These are phyloP conservation scores for Torymus aiolomorphi DNA, from an alignment of 2,888 invertebrate genomes.

Conservation along the genomic window DNA sequence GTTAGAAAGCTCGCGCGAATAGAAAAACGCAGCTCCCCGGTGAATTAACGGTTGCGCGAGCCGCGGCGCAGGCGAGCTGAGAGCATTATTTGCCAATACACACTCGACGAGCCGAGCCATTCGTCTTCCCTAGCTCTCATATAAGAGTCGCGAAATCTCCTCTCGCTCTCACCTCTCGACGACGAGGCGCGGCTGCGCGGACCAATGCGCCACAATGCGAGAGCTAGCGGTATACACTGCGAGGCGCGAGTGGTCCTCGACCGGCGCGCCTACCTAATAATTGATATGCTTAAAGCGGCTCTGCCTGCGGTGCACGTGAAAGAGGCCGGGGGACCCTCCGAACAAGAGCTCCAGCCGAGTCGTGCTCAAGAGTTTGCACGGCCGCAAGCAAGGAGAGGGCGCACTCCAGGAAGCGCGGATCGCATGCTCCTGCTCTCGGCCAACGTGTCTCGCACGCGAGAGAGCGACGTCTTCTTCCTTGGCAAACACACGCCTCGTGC, in stretches of 20 bases:
- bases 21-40: neutral
- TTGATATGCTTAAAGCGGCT: slow-evolving; percentile 70
- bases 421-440: neutral
- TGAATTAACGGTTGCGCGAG: slow-evolving; percentile 26
- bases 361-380: slow-evolving; percentile 68
- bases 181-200: neutral
- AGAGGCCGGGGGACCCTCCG: neutral
- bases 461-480: too few species aligned
- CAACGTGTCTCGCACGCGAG: too few species aligned
- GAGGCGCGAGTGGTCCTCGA: slow-evolving; percentile 68
- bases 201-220: neutral
- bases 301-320: neutral
- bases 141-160: neutral
- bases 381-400: slow-evolving; percentile 62
- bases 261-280: slow-evolving; percentile 68
- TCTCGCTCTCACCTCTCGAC: too few species aligned
- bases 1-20: slow-evolving; percentile 10
- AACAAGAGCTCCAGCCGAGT: slow-evolving; percentile 60
- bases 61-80: too few species aligned
- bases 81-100: slow-evolving; percentile 28
- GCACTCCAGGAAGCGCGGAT: slow-evolving; percentile 63
- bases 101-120: slow-evolving; percentile 35
- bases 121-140: neutral
- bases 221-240: slow-evolving; percentile 17
- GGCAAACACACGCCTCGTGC: too few species aligned